These are phyloP conservation scores for Perca fluviatilis DNA, from an alignment of 2,113 vertebrate species.

Conservation along the genomic window DNA sequence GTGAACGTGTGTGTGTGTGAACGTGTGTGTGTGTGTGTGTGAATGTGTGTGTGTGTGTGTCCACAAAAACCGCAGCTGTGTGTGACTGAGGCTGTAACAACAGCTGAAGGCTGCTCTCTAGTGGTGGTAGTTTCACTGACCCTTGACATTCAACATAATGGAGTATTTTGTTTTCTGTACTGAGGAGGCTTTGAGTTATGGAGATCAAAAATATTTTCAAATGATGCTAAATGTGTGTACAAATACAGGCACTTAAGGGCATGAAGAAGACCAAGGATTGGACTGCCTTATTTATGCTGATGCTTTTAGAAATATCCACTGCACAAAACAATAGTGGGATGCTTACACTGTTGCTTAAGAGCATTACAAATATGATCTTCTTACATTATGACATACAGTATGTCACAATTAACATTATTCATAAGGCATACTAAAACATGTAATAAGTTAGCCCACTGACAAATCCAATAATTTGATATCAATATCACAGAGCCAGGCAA, in stretches of 20 bases:
- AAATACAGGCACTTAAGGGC: not conserved
- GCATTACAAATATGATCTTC: not conserved
- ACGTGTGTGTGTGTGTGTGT: not conserved
- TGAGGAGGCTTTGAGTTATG: not conserved
- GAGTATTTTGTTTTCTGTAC: not conserved
- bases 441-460: not conserved
- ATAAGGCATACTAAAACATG: not conserved
- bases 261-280: not conserved
- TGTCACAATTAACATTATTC: not conserved
- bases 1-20: not conserved
- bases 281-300: not conserved
- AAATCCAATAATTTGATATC: not conserved
- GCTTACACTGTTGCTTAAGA: not conserved
- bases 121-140: constrained; percentile 42
- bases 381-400: not conserved
- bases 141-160: not conserved
- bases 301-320: not conserved
- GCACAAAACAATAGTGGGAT: not conserved
- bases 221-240: not conserved
- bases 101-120: constrained; percentile 46
- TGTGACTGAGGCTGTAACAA: not conserved
- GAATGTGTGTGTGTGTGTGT: not conserved
- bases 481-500: no score
- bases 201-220: not conserved
- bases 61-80: no score